A percentile compares a stretch with the other conserved stretches of the same genome.
Conservation (phyloP, 2,888 invertebrate genomes). For the Eupithecia subfuscata region DNA sequence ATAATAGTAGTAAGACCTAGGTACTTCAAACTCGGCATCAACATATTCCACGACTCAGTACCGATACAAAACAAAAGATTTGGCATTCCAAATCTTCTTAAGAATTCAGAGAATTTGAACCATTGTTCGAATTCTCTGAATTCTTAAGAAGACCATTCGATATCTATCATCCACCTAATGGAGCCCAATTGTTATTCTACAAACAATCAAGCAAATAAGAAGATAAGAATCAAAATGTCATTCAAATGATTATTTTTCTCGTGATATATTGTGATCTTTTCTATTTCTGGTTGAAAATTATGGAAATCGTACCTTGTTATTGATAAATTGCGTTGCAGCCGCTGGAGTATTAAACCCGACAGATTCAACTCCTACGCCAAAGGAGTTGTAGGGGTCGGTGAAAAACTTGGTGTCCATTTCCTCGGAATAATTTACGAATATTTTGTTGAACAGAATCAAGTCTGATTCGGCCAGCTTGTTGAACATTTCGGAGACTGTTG, state of each 20-base stretch:
- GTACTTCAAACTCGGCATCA: background rate
- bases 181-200: background rate
- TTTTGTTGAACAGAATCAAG: constrained; percentile 54
- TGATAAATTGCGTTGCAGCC: constrained; percentile 56
- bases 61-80: background rate
- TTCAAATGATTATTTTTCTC: background rate
- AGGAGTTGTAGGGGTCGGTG: constrained; percentile 44
- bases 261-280: background rate
- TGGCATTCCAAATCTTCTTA: no score
- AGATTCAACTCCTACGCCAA: constrained; percentile 59
- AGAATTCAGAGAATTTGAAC: no score
- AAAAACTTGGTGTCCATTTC: constrained; percentile 50
- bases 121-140: no score
- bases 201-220: background rate
- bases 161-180: no score
- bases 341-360: constrained; percentile 56
- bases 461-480: constrained; percentile 41
- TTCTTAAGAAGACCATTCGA: no score
- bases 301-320: constrained; percentile 57
- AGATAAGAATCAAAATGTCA: no score
- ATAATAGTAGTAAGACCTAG: background rate
- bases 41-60: background rate
- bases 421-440: constrained; percentile 57
- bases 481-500: constrained; percentile 19
- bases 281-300: constrained; percentile 4